Evolutionary conservation across 2,113 vertebrate genomes (phyloP).

Genomic region (Protobothrops mucrosquamatus): DNA sequence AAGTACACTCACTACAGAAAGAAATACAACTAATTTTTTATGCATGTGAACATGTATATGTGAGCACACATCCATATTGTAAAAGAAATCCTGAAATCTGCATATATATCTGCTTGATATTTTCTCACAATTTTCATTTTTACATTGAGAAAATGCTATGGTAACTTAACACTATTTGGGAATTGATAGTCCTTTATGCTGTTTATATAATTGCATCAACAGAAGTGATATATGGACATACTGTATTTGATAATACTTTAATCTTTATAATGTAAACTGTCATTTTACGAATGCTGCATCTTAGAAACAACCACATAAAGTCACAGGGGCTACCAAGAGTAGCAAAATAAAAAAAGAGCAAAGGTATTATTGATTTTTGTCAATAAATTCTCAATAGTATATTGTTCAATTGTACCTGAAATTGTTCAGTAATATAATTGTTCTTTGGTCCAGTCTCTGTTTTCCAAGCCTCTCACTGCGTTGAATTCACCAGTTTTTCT

Average conservation of each 20-base stretch:
- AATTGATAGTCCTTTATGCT: not conserved
- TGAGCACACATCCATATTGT: not conserved
- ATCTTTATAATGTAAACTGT: constrained; percentile 66
- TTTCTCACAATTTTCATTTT: not conserved
- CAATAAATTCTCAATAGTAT: constrained; percentile 59
- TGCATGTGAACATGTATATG: not conserved
- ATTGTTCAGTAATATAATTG: constrained; percentile 69
- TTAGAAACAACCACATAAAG: constrained; percentile 65
- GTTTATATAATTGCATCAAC: constrained; percentile 12
- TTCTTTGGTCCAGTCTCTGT: constrained; percentile 76
- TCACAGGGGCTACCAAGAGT: constrained; percentile 52
- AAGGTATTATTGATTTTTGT: constrained; percentile 49
- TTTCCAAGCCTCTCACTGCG: constrained; percentile 68
- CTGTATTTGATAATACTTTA: constrained; percentile 68
- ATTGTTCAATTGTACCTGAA: constrained; percentile 80
- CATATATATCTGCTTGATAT: not conserved
- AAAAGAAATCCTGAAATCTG: not conserved
- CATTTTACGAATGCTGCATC: constrained; percentile 65
- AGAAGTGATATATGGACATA: constrained; percentile 46
- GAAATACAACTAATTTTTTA: not conserved
- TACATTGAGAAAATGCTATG: not conserved
- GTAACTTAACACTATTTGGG: not conserved
- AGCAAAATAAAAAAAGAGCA: constrained; percentile 53
- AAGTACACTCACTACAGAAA: not conserved
- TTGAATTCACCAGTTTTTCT: constrained; percentile 78